phyloP scores from a whole-genome alignment of 1,140 invertebrate genomes.

The Ctenoplectra terminalis region DNA sequence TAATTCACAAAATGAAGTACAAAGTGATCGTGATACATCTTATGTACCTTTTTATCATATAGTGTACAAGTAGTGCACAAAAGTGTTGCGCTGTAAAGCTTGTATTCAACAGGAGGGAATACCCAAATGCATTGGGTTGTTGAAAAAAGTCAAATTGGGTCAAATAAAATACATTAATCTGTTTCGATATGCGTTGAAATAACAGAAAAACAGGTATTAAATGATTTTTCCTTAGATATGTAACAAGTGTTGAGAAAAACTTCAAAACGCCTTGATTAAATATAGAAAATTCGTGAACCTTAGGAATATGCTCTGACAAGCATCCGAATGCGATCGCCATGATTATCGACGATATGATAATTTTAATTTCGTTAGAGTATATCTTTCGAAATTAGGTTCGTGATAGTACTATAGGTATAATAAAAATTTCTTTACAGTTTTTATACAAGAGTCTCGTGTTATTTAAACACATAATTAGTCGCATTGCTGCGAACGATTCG shows the following conservation, averaged over 20 bases:
- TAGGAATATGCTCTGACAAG: not conserved
- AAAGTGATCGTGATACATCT: not conserved
- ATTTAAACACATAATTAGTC: not conserved
- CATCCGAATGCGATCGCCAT: conserved; percentile 16
- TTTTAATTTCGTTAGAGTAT: not conserved
- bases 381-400: not conserved
- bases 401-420: not conserved
- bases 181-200: not conserved
- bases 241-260: not conserved
- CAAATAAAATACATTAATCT: conserved; percentile 16
- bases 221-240: not conserved
- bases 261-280: not conserved
- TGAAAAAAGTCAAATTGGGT: not conserved
- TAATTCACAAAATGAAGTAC: not conserved
- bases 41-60: not conserved
- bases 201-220: not conserved
- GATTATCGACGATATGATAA: not conserved
- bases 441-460: not conserved
- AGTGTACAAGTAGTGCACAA: not conserved
- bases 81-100: not conserved
- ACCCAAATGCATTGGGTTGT: not conserved
- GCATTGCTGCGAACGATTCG: not conserved
- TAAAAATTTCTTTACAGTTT: not conserved
- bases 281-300: not conserved
- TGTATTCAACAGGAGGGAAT: not conserved